Evolutionary conservation across 1,140 invertebrate species (phyloP).

Genomic region (Drosophila novamexicana): DNA sequence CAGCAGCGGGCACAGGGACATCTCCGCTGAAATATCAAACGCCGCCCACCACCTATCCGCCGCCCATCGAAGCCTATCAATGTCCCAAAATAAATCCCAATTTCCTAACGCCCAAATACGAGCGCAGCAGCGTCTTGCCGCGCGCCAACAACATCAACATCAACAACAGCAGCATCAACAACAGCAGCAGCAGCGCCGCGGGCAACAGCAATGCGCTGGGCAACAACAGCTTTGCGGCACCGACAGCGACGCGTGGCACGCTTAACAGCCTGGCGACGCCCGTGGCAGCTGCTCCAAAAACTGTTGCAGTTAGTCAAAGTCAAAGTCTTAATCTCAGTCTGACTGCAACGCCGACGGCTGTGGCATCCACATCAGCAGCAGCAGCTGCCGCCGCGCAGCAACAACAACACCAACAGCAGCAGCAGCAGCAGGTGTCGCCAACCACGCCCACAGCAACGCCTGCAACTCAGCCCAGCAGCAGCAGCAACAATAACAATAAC

Average conservation of each 20-base stretch:
- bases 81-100: conserved; percentile 83
- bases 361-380: conserved; percentile 61
- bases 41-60: conserved; percentile 78
- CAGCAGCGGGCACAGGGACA: conserved; percentile 1
- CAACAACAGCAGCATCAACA: conserved; percentile 47
- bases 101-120: conserved; percentile 81
- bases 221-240: conserved; percentile 21
- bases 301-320: conserved; percentile 37
- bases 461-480: conserved; percentile 1
- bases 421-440: conserved; percentile 1
- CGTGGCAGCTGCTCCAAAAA: conserved; percentile 24
- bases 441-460: conserved; percentile 1
- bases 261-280: conserved; percentile 29
- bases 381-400: conserved; percentile 45
- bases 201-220: conserved; percentile 36
- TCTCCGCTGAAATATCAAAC: conserved; percentile 79
- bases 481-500: neutral
- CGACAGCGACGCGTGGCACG: conserved; percentile 5
- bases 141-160: conserved; percentile 55
- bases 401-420: conserved; percentile 38
- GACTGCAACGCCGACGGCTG: conserved; percentile 23
- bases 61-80: conserved; percentile 82
- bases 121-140: conserved; percentile 59
- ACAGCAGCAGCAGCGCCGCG: conserved; percentile 20
- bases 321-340: conserved; percentile 59